Conservation (phyloP, 2,113 vertebrate species). For the Nothocercus julius region DNA sequence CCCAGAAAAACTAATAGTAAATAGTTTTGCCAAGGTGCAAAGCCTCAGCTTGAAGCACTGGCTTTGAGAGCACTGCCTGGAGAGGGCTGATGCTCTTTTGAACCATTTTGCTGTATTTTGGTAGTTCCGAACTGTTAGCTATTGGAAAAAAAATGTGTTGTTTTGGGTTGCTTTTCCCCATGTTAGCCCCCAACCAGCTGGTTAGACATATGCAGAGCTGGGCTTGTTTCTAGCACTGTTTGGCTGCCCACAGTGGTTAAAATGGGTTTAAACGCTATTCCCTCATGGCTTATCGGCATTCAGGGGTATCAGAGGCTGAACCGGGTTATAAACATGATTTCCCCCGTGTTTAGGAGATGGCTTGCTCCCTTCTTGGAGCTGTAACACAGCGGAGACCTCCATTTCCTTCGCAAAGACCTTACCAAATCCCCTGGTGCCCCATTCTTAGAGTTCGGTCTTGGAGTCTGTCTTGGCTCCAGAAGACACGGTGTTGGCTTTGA, state of each 20-base stretch:
- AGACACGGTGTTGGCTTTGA: not conserved
- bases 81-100: not conserved
- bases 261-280: not conserved
- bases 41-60: not conserved
- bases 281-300: not conserved
- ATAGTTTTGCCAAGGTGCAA: slow-evolving; percentile 38
- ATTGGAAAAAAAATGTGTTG: not conserved
- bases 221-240: not conserved
- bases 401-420: too few relatives aligned
- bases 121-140: not conserved
- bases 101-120: not conserved
- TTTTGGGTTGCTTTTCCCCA: not conserved
- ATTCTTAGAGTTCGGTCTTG: not conserved
- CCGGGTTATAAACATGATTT: not conserved
- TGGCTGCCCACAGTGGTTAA: not conserved
- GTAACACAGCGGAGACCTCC: not conserved
- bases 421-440: too few relatives aligned
- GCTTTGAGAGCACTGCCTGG: not conserved
- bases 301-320: not conserved
- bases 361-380: not conserved
- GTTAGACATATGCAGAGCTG: not conserved
- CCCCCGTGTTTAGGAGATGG: not conserved
- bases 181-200: not conserved
- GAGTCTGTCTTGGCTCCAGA: not conserved
- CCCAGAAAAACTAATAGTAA: slow-evolving; percentile 42